Evolutionary conservation across 2,888 invertebrate species (phyloP).

Genomic region (Erebia epiphron): DNA sequence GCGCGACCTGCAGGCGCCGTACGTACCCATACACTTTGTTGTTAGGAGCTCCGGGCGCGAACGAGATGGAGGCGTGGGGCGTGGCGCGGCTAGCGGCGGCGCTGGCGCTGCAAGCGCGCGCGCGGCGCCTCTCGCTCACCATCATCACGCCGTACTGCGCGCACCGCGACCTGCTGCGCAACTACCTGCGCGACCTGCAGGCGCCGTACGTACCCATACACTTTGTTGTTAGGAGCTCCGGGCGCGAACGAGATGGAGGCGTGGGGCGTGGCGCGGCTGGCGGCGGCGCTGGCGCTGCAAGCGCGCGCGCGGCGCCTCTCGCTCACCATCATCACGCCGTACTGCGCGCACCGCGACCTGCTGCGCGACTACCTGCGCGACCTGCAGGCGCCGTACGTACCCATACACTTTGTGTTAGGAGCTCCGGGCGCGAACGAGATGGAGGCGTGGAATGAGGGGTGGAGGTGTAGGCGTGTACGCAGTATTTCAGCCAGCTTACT

Average conservation of each 20-base stretch:
- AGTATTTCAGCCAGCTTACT: too few species aligned
- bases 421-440: conserved; percentile 63
- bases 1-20: conserved; percentile 53
- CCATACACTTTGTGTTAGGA: conserved; percentile 13
- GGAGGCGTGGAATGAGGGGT: conserved; percentile 63
- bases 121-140: conserved; percentile 55
- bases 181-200: conserved; percentile 52
- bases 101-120: conserved; percentile 52
- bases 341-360: conserved; percentile 72
- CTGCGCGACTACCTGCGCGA: conserved; percentile 57
- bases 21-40: conserved; percentile 38
- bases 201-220: conserved; percentile 50
- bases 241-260: conserved; percentile 73
- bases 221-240: conserved; percentile 35
- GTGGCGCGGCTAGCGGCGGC: conserved; percentile 64
- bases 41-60: conserved; percentile 54
- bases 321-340: conserved; percentile 75
- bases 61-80: conserved; percentile 63
- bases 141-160: conserved; percentile 77
- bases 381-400: conserved; percentile 55
- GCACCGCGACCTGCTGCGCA: conserved; percentile 69
- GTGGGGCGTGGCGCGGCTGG: conserved; percentile 58
- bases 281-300: conserved; percentile 56
- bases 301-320: conserved; percentile 46
- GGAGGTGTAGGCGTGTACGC: too few species aligned